Percentiles rank a stretch among this genome's conserved stretches.
phyloP scores from a whole-genome alignment of 1,140 invertebrate genomes.

The Heliothis subflexa region DNA sequence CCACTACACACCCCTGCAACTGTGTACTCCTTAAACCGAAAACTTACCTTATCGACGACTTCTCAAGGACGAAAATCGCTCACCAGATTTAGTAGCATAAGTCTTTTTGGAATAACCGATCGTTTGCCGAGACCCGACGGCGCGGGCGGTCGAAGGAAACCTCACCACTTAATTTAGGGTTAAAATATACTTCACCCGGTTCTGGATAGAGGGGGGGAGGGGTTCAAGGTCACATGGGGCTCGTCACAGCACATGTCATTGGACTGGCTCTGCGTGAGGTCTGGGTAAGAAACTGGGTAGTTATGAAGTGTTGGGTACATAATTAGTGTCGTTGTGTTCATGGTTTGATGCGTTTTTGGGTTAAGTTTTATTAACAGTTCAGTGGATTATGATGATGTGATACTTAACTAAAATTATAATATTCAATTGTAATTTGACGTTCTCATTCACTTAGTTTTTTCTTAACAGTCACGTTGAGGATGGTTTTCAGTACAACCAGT shows the following conservation, averaged over 20 bases:
- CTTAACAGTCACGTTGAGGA: too few relatives aligned
- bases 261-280: not conserved
- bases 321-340: too few relatives aligned
- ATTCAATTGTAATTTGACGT: too few relatives aligned
- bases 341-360: too few relatives aligned
- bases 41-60: constrained; percentile 45
- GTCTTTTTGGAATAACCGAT: constrained; percentile 2
- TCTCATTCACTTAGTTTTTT: too few relatives aligned
- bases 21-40: constrained; percentile 3
- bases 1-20: constrained; percentile 71
- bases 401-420: too few relatives aligned
- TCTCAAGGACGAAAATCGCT: constrained; percentile 46
- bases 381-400: too few relatives aligned
- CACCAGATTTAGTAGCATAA: not conserved
- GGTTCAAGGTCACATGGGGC: constrained; percentile 64
- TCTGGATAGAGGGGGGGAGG: constrained; percentile 45
- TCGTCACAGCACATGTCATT: constrained; percentile 33
- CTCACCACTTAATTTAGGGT: constrained; percentile 75
- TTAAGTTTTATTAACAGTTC: too few relatives aligned
- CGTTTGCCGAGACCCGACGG: constrained; percentile 70
- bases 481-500: too few relatives aligned
- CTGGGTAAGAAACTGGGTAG: not conserved
- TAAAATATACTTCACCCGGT: constrained; percentile 72
- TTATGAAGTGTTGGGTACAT: too few relatives aligned
- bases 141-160: constrained; percentile 67